A percentile compares a stretch with the other conserved stretches of the same genome.
phyloP scores from a whole-genome alignment of 2,797 vertebrate genomes.

The Pipistrellus pygmaeus region DNA sequence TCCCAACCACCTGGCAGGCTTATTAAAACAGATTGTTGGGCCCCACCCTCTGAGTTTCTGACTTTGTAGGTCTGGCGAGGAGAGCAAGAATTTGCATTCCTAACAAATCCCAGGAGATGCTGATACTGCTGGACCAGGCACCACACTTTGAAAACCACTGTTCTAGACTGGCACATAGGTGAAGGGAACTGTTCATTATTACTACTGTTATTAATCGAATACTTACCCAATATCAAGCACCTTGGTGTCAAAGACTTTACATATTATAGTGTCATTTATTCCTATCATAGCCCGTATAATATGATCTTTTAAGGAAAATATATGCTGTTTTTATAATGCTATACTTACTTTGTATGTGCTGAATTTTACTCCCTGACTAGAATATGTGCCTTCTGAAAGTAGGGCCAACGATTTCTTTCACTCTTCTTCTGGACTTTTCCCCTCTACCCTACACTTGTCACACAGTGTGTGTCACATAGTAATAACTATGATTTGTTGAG shows the following conservation, averaged over 20 bases:
- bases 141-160: neutral
- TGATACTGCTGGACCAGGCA: neutral
- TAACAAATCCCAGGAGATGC: neutral
- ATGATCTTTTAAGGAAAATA: neutral
- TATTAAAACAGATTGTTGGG: neutral
- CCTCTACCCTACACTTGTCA: neutral
- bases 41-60: neutral
- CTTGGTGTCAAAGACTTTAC: neutral
- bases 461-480: neutral
- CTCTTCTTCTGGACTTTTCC: constrained; percentile 11
- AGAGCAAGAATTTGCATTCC: constrained; percentile 25
- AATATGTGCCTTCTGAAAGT: neutral
- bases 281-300: neutral
- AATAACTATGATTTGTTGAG: neutral
- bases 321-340: neutral
- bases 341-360: neutral
- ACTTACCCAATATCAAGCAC: neutral
- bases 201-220: neutral
- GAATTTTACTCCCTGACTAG: neutral
- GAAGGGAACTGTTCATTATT: neutral
- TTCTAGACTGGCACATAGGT: neutral
- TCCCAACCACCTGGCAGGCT: neutral
- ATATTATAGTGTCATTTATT: constrained; percentile 32
- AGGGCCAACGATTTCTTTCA: neutral
- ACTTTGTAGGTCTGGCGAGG: neutral